A percentile compares a stretch with the other conserved stretches of the same genome.
Evolutionary conservation across 2,888 invertebrate species (phyloP).

Genomic region (Pardosa pseudoannulata): DNA sequence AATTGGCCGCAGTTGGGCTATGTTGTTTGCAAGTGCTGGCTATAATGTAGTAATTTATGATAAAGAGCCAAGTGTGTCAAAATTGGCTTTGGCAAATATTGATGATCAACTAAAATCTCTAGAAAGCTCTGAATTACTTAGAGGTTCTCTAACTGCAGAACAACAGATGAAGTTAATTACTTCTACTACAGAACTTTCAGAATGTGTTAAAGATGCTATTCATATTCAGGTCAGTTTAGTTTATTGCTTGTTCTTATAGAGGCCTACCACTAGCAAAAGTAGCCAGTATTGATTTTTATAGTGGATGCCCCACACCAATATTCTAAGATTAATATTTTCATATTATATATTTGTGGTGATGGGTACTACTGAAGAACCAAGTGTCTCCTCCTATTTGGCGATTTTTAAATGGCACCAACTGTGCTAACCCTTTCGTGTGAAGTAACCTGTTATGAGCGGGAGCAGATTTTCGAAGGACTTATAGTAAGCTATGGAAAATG

Average conservation of each 20-base stretch:
- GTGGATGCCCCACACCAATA: no score
- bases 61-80: constrained; percentile 85
- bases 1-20: constrained; percentile 97
- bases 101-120: constrained; percentile 84
- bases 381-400: no score
- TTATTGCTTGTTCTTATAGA: neutral
- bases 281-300: no score
- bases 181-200: constrained; percentile 79
- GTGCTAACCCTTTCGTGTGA: no score
- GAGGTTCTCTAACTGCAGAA: constrained; percentile 85
- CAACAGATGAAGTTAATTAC: constrained; percentile 88
- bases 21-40: constrained; percentile 95
- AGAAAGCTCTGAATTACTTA: constrained; percentile 82
- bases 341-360: no score
- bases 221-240: constrained; percentile 81
- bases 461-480: no score
- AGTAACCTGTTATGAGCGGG: no score
- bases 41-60: constrained; percentile 93
- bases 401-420: no score
- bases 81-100: constrained; percentile 86
- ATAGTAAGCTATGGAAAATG: no score
- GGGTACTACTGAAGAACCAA: no score
- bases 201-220: constrained; percentile 85
- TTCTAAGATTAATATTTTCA: no score
- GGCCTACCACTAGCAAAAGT: no score